These are phyloP conservation scores for Pseudococcus jackbeardsleyi DNA, from an alignment of 2,888 invertebrate species.

Conservation along the genomic window DNA sequence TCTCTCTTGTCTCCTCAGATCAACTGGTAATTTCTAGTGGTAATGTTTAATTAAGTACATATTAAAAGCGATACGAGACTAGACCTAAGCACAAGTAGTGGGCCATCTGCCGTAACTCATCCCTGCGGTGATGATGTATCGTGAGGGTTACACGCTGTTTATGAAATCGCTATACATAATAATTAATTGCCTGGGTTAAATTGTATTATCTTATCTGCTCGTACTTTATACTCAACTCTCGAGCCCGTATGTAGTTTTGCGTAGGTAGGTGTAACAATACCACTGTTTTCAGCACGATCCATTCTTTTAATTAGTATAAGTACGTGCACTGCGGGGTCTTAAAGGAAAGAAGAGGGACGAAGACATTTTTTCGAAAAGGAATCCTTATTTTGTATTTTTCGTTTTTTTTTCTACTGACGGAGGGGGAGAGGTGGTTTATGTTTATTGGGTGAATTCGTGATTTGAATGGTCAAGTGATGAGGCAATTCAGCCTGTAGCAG, in stretches of 20 bases:
- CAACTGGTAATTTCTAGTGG: slow-evolving; percentile 9
- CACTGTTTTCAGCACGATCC: background rate
- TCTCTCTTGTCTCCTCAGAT: background rate
- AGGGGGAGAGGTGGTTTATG: no score
- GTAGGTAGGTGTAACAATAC: background rate
- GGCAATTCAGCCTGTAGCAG: no score
- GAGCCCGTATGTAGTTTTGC: background rate
- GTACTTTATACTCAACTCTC: background rate
- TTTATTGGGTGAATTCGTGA: no score
- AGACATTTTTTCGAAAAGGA: no score
- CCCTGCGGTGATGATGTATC: background rate
- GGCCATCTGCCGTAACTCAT: background rate
- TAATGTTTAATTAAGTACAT: slow-evolving; percentile 37
- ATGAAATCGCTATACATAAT: background rate
- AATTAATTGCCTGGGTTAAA: slow-evolving; percentile 15
- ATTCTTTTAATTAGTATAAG: background rate
- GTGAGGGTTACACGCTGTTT: slow-evolving; percentile 1
- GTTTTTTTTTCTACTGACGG: no score
- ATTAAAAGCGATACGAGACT: background rate
- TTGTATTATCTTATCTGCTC: background rate
- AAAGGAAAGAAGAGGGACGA: no score
- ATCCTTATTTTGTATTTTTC: no score
- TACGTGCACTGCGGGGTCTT: no score
- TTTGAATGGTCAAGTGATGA: no score
- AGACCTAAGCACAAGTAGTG: background rate